Base-by-base conservation (phyloP, 2,888 invertebrate genomes). In the Peribatodes rhomboidaria region DNA sequence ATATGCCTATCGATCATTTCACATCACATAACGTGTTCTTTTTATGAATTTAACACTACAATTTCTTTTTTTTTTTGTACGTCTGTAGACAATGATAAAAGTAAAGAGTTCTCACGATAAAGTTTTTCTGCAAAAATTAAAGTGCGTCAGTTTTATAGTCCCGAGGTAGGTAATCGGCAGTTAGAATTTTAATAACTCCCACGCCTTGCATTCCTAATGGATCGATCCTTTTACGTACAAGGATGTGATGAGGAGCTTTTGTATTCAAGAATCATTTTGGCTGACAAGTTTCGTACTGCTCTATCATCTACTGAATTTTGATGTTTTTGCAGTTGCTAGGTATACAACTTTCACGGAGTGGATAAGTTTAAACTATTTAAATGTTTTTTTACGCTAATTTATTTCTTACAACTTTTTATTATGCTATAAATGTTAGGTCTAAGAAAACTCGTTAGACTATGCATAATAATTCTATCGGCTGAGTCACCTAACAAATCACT, bases 171-270 rank as follows among this genome's bases (percentile, higher is more conserved):
- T 33, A 60, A 55, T 61, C 52, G 64, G 47, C 61, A 58, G 54
- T 47, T 37, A 63, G 65, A 71, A 72, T 72, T 68, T 67, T 57
- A 69, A 71, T 68, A 65, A 69, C 68, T 59, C 73, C 73, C 63
- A 71, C 73, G 69, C 65, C 42, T 44, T 64, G 68, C 63, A 70
- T 71, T 67, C 68, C 54, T 16, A 59, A 65, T 68, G 42, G 47
- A 63, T 62, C 37, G 18, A 55, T 31, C 50, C 54, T 53, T 60
- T 47, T 56, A 44, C 35, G 42, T 44, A 49, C 3, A 57, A 58
- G 22, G 54, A 53, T 58, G 11, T 47, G 46, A 57, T 53, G 57
- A 49, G 14, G 27, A 20, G 39, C 9, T 39, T 53, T 47, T 27
- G 31, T 31, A 14, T 47, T 2, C 14, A 44, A 22, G 44, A 44